phyloP scores from a whole-genome alignment of 2,113 vertebrate genomes.

The Ibidorhyncha struthersii region DNA sequence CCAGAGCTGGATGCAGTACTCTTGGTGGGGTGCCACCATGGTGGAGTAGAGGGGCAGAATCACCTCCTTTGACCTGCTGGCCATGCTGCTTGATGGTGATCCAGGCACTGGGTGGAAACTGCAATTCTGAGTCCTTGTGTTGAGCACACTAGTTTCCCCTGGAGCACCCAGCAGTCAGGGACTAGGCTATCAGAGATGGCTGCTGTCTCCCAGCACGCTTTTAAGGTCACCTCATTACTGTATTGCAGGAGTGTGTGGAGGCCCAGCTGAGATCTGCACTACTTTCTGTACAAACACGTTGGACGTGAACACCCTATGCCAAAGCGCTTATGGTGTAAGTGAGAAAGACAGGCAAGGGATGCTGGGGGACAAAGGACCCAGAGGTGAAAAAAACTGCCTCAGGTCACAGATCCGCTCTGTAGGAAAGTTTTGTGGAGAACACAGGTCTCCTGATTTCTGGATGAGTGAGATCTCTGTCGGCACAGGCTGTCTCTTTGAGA shows the following conservation, averaged over 20 bases:
- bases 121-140: neutral
- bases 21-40: neutral
- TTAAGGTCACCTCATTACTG: neutral
- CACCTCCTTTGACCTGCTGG: neutral
- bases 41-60: neutral
- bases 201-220: neutral
- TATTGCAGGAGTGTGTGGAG: accelerated
- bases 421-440: neutral
- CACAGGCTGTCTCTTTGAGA: neutral
- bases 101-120: neutral
- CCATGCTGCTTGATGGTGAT: neutral
- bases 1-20: neutral
- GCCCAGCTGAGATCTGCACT: neutral
- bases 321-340: neutral
- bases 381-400: neutral
- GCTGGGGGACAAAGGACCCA: neutral
- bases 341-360: neutral
- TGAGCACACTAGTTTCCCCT: neutral
- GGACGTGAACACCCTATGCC: neutral
- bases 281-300: neutral
- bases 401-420: neutral
- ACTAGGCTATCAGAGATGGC: neutral
- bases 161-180: neutral
- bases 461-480: neutral
- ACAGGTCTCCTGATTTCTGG: neutral